Base-by-base conservation (phyloP, 2,888 invertebrate species). In the Tineola bisselliella region DNA sequence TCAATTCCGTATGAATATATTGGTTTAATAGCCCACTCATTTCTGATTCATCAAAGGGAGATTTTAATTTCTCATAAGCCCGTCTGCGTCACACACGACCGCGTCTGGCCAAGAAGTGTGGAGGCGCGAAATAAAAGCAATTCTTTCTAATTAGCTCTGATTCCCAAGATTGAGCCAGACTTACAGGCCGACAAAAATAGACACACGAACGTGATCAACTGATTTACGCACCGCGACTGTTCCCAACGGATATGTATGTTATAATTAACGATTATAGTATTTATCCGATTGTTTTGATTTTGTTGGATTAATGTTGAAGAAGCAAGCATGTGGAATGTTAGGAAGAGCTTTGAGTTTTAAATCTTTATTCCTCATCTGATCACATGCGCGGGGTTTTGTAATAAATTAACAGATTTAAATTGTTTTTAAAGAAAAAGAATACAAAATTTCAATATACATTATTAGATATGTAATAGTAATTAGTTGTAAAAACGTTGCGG, bases 91-190 rank as follows among this genome's bases (percentile, higher is more conserved):
- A 80, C 74, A 19, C 31, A 11, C 33, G 31, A 58, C 33, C 33
- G 25, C 58, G 58, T 58, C 58, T 54, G 54, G 19, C 58, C 33
- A 33, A 58, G 30, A 33, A 58, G 58, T 58, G 58, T 81, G 81
- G 79, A 80, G 80, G 78, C 78, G 82, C 80, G 72, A 84, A 86
- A 87, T 86, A 87, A 87, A 84, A 86, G 81, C 84, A 81, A 86
- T 87, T 84, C 84, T 86, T 87, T 86, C 81, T 86, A 87, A 86
- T 86, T 84, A 87, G 79, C 82, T 72, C 73, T 64, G 68, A 72
- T 69, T 31, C 33, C 71, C 69, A 73, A 75, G 76, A 48, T 48
- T 17, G 48, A 18, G n/a, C 33, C 33, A 58, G 58, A 33, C 58
- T 33, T 33, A 58, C 33, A 58, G 31, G 8, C 19, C 15, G 33